Evolutionary conservation across 2,113 vertebrate species (phyloP).

Genomic region (Pogonocichla stellata): DNA sequence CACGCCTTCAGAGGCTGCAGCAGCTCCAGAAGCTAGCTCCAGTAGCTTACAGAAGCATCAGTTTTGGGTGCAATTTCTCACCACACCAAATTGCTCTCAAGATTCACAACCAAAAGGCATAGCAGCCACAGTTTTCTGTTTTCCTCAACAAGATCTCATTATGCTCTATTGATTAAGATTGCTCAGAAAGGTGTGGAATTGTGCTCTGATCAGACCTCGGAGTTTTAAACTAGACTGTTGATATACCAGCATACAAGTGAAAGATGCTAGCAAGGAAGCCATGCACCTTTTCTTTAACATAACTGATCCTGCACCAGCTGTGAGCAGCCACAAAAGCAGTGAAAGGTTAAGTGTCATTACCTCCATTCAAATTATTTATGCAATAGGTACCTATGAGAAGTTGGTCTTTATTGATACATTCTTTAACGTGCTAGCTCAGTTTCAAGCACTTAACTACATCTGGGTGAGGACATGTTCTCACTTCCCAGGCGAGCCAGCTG

Average conservation of each 20-base stretch:
- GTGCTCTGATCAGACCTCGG: background rate
- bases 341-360: background rate
- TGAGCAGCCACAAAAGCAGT: background rate
- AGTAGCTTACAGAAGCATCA: background rate
- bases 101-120: background rate
- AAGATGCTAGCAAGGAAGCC: background rate
- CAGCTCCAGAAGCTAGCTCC: too few species aligned
- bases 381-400: background rate
- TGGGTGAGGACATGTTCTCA: constrained; percentile 11
- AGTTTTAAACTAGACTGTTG: background rate
- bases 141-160: background rate
- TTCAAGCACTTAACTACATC: constrained; percentile 4
- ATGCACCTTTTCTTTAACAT: background rate
- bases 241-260: background rate
- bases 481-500: constrained; percentile 43
- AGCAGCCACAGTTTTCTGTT: background rate
- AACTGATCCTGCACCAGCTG: background rate
- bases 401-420: background rate
- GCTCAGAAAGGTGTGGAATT: background rate
- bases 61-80: background rate
- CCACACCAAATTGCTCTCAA: background rate
- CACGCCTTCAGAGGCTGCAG: background rate
- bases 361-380: background rate
- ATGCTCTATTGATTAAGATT: background rate
- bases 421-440: background rate